Conservation (phyloP, 2,113 vertebrate genomes). For the Halichoeres trimaculatus region DNA sequence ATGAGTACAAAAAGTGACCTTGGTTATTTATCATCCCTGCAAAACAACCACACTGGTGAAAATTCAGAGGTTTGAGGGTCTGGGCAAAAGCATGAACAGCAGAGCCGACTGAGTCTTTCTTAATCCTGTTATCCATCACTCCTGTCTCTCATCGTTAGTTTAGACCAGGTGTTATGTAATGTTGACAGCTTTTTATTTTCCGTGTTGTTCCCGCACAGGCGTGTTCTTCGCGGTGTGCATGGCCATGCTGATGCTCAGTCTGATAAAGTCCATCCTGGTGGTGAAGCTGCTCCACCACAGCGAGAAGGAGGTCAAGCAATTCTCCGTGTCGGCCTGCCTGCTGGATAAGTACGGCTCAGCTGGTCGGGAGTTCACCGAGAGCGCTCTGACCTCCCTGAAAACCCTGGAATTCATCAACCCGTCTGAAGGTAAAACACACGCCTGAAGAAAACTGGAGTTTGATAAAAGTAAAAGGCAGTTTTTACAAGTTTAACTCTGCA, state of each 20-base stretch:
- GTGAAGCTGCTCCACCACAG: slow-evolving; percentile 86
- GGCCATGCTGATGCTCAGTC: slow-evolving; percentile 88
- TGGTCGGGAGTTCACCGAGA: slow-evolving; percentile 73
- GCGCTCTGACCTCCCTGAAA: slow-evolving; percentile 67
- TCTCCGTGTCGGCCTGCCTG: slow-evolving; percentile 83
- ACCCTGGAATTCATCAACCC: slow-evolving; percentile 72
- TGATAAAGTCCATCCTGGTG: slow-evolving; percentile 87
- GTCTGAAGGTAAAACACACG: slow-evolving; percentile 63
- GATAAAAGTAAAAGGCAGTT: too few relatives aligned
- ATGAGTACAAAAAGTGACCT: too few relatives aligned
- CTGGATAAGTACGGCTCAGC: slow-evolving; percentile 80
- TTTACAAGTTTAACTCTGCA: too few relatives aligned
- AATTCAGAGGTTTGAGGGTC: background rate
- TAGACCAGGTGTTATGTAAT: background rate
- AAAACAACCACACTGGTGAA: background rate
- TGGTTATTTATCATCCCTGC: too few relatives aligned
- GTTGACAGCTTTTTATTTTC: background rate
- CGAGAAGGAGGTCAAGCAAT: slow-evolving; percentile 71
- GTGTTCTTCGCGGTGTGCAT: slow-evolving; percentile 88
- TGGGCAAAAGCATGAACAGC: too few relatives aligned
- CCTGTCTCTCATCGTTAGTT: background rate
- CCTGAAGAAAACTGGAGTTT: too few relatives aligned
- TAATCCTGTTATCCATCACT: background rate
- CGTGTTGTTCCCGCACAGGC: slow-evolving; percentile 63
- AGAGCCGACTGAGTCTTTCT: too few relatives aligned